These are phyloP conservation scores for Uloborus plumipes DNA, from an alignment of 2,888 invertebrate species.

Conservation along the genomic window DNA sequence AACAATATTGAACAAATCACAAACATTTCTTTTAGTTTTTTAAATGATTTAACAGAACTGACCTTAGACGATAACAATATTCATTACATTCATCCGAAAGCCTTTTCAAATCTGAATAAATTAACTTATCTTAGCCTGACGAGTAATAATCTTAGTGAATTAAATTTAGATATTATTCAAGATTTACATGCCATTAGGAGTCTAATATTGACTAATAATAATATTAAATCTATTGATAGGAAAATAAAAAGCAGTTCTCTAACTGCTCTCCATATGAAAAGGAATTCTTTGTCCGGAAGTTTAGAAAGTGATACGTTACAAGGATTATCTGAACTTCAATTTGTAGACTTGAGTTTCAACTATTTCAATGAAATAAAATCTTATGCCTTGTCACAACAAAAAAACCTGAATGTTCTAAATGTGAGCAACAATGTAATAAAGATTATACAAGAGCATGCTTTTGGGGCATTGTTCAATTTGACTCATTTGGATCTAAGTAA, in stretches of 20 bases:
- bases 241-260: slow-evolving; percentile 10
- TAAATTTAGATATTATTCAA: slow-evolving; percentile 13
- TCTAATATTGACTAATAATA: slow-evolving; percentile 13
- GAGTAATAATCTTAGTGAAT: not conserved
- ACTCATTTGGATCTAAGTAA: slow-evolving; percentile 7
- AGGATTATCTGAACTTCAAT: slow-evolving; percentile 3
- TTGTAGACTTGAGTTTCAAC: slow-evolving; percentile 27
- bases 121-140: slow-evolving; percentile 19
- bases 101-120: slow-evolving; percentile 22
- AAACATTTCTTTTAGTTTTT: slow-evolving; percentile 2
- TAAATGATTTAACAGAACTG: slow-evolving; percentile 24
- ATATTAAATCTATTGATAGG: slow-evolving; percentile 18
- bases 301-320: slow-evolving; percentile 15
- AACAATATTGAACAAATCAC: slow-evolving; percentile 15
- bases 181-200: slow-evolving; percentile 18
- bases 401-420: slow-evolving; percentile 18
- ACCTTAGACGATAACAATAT: slow-evolving; percentile 11
- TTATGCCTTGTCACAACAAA: slow-evolving; percentile 5
- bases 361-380: slow-evolving; percentile 6
- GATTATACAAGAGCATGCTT: slow-evolving; percentile 18
- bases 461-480: slow-evolving; percentile 27
- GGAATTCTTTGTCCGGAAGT: slow-evolving; percentile 8
- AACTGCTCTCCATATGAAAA: slow-evolving; percentile 6
- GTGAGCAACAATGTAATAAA: slow-evolving; percentile 17
- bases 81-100: not conserved